These are phyloP conservation scores for Leucoma salicis DNA, from an alignment of 2,888 invertebrate genomes.

Conservation along the genomic window DNA sequence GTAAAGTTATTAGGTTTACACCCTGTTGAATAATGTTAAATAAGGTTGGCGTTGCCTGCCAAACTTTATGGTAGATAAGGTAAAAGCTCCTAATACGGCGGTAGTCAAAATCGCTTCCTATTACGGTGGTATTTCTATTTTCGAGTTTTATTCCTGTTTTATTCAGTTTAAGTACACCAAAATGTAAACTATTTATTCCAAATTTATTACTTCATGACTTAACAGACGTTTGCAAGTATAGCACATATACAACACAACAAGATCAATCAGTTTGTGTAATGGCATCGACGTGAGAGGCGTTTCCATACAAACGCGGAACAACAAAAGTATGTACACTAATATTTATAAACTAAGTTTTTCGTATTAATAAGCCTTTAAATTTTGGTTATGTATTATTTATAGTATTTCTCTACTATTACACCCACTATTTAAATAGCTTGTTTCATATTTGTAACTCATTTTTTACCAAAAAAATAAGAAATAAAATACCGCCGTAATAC, in stretches of 20 bases:
- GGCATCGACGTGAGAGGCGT: slow-evolving; percentile 1
- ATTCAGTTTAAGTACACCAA: slow-evolving; percentile 9
- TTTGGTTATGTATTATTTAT: slow-evolving; percentile 3
- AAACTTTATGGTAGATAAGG: too few relatives aligned
- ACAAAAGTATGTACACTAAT: slow-evolving; percentile 13
- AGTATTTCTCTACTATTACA: slow-evolving; percentile 1
- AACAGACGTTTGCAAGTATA: slow-evolving; percentile 5
- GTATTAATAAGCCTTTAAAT: slow-evolving; percentile 2
- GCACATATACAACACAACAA: slow-evolving; percentile 11
- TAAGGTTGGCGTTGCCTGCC: too few relatives aligned
- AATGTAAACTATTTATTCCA: slow-evolving; percentile 9
- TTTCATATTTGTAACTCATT: neutral
- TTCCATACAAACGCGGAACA: slow-evolving; percentile 12
- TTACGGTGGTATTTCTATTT: slow-evolving; percentile 14
- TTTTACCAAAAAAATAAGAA: neutral
- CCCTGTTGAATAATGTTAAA: too few relatives aligned
- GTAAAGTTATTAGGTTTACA: too few relatives aligned
- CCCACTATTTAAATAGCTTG: neutral
- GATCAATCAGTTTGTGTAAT: slow-evolving; percentile 5
- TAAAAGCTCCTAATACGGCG: slow-evolving; percentile 13
- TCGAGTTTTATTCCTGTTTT: slow-evolving; percentile 10
- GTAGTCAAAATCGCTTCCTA: slow-evolving; percentile 16
- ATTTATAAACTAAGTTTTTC: slow-evolving; percentile 7
- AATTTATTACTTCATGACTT: slow-evolving; percentile 5
- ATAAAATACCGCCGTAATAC: neutral